Evolutionary conservation across 1,140 invertebrate genomes (phyloP).

Genomic region (Oreohelix idahoensis): DNA sequence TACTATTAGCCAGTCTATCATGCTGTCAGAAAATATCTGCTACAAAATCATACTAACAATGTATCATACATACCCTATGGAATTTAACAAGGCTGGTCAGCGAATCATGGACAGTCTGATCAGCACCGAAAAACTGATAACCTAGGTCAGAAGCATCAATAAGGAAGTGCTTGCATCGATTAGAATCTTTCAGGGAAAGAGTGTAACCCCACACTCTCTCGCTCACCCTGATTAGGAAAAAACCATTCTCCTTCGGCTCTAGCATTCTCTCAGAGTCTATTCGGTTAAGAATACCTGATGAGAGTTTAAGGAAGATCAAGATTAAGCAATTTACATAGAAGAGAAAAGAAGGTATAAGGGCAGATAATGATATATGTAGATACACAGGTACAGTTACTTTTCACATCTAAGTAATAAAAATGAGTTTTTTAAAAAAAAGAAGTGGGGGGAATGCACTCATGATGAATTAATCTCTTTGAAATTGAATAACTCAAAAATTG

Average conservation of each 20-base stretch:
- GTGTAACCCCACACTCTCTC: conserved; percentile 88
- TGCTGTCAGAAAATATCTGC: too few species aligned
- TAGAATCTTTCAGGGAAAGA: conserved; percentile 80
- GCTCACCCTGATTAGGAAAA: conserved; percentile 83
- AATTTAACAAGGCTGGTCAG: conserved; percentile 82
- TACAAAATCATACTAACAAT: too few species aligned
- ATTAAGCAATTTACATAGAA: too few species aligned
- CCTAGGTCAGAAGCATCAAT: conserved; percentile 79
- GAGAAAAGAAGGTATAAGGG: too few species aligned
- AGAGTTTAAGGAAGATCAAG: neutral
- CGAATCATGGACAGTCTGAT: conserved; percentile 74
- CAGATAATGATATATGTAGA: too few species aligned
- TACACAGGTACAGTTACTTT: too few species aligned
- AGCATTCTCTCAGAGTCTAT: conserved; percentile 82
- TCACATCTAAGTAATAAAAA: too few species aligned
- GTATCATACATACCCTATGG: conserved; percentile 75
- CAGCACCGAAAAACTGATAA: conserved; percentile 83
- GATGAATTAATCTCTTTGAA: too few species aligned
- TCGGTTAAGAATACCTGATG: conserved; percentile 81
- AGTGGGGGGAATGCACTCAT: too few species aligned
- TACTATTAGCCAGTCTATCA: too few species aligned
- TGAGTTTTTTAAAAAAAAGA: too few species aligned
- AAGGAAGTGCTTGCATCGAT: conserved; percentile 84
- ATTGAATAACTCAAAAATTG: too few species aligned
- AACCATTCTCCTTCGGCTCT: conserved; percentile 76